These are phyloP conservation scores for Narcine bancroftii DNA, from an alignment of 2,113 vertebrate genomes.

Conservation along the genomic window DNA sequence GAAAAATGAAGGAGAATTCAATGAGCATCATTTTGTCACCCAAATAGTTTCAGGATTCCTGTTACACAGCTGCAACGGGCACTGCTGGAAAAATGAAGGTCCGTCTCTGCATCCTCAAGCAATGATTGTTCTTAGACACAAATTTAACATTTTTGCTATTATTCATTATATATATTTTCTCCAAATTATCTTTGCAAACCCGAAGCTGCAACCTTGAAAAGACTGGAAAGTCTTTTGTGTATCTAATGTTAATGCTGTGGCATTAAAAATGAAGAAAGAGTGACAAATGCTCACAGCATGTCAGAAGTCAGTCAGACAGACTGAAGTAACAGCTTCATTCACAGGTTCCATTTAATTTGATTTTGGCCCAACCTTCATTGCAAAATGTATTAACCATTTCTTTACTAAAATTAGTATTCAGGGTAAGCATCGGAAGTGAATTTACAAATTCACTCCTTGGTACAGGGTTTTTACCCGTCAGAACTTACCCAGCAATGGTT, in stretches of 20 bases:
- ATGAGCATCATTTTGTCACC: neutral
- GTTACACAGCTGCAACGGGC: neutral
- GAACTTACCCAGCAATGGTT: too few species aligned
- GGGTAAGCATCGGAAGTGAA: neutral
- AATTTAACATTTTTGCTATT: neutral
- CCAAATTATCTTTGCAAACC: neutral
- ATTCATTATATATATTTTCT: neutral
- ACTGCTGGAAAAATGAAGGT: neutral
- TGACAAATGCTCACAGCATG: neutral
- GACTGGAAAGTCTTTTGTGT: neutral
- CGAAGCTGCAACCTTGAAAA: neutral
- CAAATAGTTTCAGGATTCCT: neutral
- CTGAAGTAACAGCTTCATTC: slow-evolving; percentile 5
- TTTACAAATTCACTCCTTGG: neutral
- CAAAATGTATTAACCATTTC: neutral
- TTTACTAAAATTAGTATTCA: neutral
- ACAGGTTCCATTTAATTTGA: neutral
- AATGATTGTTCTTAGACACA: neutral
- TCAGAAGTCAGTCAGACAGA: slow-evolving; percentile 10
- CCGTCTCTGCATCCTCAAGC: neutral
- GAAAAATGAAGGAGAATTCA: neutral
- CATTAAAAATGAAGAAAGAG: slow-evolving; percentile 14
- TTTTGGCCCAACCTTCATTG: neutral
- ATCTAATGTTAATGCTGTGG: neutral
- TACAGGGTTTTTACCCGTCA: neutral